Percentiles rank a stretch among this genome's conserved stretches.
These are phyloP conservation scores for Drosophila bifasciata DNA, from an alignment of 1,140 invertebrate genomes.

Conservation along the genomic window DNA sequence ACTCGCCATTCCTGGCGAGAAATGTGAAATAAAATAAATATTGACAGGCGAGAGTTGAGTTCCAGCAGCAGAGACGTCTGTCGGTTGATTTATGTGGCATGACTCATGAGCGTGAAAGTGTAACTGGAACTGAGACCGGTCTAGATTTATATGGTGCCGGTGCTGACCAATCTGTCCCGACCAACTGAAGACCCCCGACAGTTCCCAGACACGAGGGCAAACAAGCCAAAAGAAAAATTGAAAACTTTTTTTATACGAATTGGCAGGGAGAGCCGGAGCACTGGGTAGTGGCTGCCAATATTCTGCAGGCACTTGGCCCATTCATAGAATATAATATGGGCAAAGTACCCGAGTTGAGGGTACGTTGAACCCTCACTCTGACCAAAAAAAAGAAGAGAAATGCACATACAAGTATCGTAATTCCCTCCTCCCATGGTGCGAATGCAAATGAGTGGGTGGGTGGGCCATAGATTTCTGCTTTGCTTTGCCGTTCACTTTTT, in stretches of 20 bases:
- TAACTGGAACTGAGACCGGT: constrained; percentile 44
- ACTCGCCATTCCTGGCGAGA: constrained; percentile 45
- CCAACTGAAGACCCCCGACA: constrained; percentile 37
- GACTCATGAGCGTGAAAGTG: constrained; percentile 56
- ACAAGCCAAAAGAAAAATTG: constrained; percentile 51
- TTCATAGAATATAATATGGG: constrained; percentile 34
- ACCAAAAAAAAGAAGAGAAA: constrained; percentile 8
- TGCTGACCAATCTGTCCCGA: constrained; percentile 46
- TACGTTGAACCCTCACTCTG: constrained; percentile 47
- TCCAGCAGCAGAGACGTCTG: constrained; percentile 23
- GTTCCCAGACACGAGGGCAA: constrained; percentile 65
- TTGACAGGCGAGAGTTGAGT: constrained; percentile 66
- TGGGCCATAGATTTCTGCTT: constrained; percentile 52
- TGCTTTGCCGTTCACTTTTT: constrained; percentile 43
- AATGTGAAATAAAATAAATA: constrained; percentile 75
- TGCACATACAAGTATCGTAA: neutral
- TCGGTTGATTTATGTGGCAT: constrained; percentile 72
- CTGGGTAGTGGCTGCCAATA: constrained; percentile 45
- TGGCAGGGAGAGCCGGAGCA: constrained; percentile 16
- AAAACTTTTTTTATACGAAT: constrained; percentile 38
- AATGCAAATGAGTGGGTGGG: constrained; percentile 71
- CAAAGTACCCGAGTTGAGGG: constrained; percentile 3
- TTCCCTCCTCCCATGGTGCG: neutral
- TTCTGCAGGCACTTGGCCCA: constrained; percentile 54
- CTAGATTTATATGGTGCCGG: constrained; percentile 48